Base-by-base conservation (phyloP, 2,797 vertebrate species). In the Lutjanus argentimaculatus region DNA sequence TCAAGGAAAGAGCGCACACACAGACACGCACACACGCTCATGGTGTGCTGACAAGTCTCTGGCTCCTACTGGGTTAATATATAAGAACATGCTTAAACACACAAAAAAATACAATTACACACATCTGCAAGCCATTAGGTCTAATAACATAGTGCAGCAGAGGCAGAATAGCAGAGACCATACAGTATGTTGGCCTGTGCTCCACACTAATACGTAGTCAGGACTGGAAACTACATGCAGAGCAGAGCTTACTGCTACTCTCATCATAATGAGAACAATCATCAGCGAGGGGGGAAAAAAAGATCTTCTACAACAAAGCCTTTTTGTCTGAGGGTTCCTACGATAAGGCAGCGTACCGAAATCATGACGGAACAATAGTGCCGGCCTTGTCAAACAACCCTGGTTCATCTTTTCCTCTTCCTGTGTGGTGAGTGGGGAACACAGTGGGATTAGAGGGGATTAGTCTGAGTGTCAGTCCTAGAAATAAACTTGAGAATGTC, bases 41-140 rank as follows among this genome's bases (percentile, higher is more conserved):
- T 19, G 17, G 17, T 72, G 6, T 82, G 72, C 86, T 58, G 75
- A 80, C 77, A 79, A 59, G 62, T 55, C 45, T 69, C 74, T 72
- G 75, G 70, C 72, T 87, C 90, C 86, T 59, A 63, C 83, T 67
- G 80, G 75, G 84, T 91, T 89, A 87, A 89, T 72, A 73, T 48
- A 77, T 51, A 75, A 77, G 86, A 93, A 89, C 85, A 90, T 84
- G 89, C 90, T 89, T 87, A 84, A 89, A 91, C 74, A 69, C 67
- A 83, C 79, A 88, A 79, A 90, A 86, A 84, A 83, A 82, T 65
- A 89, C 85, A 89, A 80, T 90, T 90, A 86, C 86, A 84, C 83
- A 91, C 93, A 95, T 93, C 90, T 95, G 92, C 85, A 90, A 91
- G 80, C 75, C 91, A 95, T 95, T 95, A 93, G 76, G 65, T 76